phyloP scores from a whole-genome alignment of 2,113 vertebrate species.

The Nycticryphes semicollaris region DNA sequence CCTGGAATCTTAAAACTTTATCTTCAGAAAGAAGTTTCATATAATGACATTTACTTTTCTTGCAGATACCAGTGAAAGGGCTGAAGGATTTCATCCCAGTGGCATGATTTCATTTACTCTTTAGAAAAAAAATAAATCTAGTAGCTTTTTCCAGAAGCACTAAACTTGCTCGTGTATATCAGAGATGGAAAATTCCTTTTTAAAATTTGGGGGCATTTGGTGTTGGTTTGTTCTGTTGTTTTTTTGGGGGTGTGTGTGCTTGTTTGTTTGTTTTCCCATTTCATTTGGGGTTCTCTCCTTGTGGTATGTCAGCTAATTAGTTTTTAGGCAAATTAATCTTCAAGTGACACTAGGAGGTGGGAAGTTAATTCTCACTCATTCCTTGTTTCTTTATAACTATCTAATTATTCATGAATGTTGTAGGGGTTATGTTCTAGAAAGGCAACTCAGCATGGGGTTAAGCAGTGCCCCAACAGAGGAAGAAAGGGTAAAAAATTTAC shows the following conservation, averaged over 20 bases:
- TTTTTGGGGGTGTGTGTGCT: too few species aligned
- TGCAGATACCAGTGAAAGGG: not conserved
- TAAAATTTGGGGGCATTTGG: not conserved
- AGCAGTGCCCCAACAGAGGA: not conserved
- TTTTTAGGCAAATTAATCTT: constrained; percentile 57
- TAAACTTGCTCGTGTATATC: not conserved
- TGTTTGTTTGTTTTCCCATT: not conserved
- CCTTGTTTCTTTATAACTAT: not conserved
- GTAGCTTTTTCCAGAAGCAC: not conserved
- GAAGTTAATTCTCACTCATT: constrained; percentile 26
- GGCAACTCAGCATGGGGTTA: not conserved
- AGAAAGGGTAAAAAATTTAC: not conserved
- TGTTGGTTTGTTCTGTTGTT: too few species aligned
- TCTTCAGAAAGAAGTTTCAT: not conserved
- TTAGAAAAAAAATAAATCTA: not conserved
- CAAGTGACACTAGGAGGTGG: constrained; percentile 20
- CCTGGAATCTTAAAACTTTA: not conserved
- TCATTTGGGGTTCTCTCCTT: not conserved
- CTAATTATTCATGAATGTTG: constrained; percentile 44
- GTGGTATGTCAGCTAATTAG: constrained; percentile 14
- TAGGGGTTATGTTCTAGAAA: constrained; percentile 15
- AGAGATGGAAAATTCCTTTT: not conserved
- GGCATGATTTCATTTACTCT: not conserved
- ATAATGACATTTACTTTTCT: not conserved
- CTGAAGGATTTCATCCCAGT: not conserved